Evolutionary conservation across 2,797 vertebrate species (phyloP), one percentile per base, ranked within the genome.

Genomic region (Eidolon dupreanum): DNA sequence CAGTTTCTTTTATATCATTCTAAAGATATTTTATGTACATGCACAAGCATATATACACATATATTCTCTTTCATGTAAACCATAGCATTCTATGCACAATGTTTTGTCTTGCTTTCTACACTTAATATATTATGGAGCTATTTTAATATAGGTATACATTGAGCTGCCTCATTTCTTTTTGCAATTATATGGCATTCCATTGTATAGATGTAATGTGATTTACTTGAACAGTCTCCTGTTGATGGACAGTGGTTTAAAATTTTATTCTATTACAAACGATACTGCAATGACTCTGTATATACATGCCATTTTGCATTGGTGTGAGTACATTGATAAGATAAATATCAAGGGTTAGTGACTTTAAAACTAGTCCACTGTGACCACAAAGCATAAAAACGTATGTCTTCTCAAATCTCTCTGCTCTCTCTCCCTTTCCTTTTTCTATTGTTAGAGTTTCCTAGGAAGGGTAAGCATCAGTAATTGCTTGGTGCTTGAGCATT

Each of bases 171-270:
- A 74, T 91, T 93, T 91, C 36, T 85, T 94, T 94, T 82, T 77
- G 91, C 36, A 93, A 36, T 24, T 82, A 33, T 10, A 66, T 71
- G 93, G 65, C n/a, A 74, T 90, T 90, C 61, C 19, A 46, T 20
- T 65, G 11, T 57, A 57, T 61, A 24, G 20, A 51, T 86, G 20
- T 55, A 74, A 83, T 46, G 28, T 73, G 31, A 88, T 88, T 93
- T 86, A 88, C 94, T 95, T 87, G 84, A 95, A 65, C 38, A 77
- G 63, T 74, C 38, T 15, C 17, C 17, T 85, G 75, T 78, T 79
- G 38, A 79, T 86, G 26, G 51, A 36, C 15, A 86, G 24, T 92
- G 63, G 41, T 83, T 96, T 94, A 87, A 93, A 85, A 92, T 93
- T 28, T 75, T 83, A 90, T 65, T 93, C 75, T 83, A 28, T 92